These are phyloP conservation scores for Tinea semifulvella DNA, from an alignment of 2,888 invertebrate genomes.

Conservation along the genomic window DNA sequence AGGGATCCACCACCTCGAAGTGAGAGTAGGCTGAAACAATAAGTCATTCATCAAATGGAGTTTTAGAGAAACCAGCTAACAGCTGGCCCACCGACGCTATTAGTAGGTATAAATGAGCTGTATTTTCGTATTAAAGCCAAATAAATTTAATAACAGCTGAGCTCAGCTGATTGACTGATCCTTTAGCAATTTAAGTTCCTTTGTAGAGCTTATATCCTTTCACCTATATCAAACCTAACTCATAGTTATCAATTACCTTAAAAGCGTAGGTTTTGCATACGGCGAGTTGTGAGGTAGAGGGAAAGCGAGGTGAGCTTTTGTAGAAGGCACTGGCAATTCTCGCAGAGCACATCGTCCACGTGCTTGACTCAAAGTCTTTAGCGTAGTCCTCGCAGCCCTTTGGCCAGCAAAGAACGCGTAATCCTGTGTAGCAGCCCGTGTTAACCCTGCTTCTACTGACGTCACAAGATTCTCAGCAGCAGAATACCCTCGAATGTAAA, in stretches of 20 bases:
- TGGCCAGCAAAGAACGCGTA: constrained; percentile 73
- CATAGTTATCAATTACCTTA: constrained; percentile 51
- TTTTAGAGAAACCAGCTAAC: no score
- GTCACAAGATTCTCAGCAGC: constrained; percentile 57
- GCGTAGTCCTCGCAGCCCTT: constrained; percentile 62
- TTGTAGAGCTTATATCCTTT: no score
- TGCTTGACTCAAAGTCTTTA: constrained; percentile 47
- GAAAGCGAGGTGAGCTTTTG: constrained; percentile 65
- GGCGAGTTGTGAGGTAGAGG: constrained; percentile 66
- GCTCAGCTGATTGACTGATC: no score
- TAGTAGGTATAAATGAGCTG: no score
- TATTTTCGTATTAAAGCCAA: no score
- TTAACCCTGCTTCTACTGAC: constrained; percentile 61
- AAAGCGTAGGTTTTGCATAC: constrained; percentile 65
- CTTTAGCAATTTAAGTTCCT: no score
- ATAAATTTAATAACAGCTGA: no score
- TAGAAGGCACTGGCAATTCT: constrained; percentile 65
- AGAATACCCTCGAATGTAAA: constrained; percentile 62
- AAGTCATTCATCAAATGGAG: no score
- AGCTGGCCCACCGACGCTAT: no score
- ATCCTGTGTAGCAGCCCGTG: constrained; percentile 60
- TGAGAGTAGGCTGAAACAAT: constrained; percentile 40
- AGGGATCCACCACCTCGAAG: constrained; percentile 45
- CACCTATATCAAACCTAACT: no score
- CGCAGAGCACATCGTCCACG: constrained; percentile 61